phyloP scores from a whole-genome alignment of 2,113 vertebrate species.

The Chaenocephalus aceratus region DNA sequence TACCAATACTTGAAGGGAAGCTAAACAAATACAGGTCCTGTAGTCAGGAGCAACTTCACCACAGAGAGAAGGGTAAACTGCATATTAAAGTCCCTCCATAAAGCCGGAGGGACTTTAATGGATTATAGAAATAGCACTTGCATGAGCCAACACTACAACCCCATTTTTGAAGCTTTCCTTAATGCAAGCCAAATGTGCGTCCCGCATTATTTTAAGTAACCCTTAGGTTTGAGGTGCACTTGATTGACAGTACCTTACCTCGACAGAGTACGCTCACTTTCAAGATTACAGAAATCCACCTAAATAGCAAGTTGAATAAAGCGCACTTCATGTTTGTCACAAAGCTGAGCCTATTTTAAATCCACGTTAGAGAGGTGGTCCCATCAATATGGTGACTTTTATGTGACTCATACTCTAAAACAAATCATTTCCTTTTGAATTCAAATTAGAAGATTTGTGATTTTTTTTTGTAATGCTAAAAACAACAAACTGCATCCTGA shows the following conservation, averaged over 20 bases:
- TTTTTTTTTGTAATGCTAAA: neutral
- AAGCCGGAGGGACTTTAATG: neutral
- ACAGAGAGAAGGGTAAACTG: constrained; percentile 28
- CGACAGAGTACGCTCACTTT: constrained; percentile 31
- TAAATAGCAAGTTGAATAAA: constrained; percentile 31
- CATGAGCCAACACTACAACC: constrained; percentile 1
- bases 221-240: constrained; percentile 21
- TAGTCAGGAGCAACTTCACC: constrained; percentile 10
- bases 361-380: neutral
- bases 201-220: neutral
- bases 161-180: constrained; percentile 2
- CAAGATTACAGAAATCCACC: constrained; percentile 10
- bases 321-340: constrained; percentile 3
- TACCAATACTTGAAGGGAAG: constrained; percentile 19
- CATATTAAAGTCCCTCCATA: neutral
- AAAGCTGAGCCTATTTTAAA: constrained; percentile 25
- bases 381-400: neutral
- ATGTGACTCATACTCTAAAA: neutral
- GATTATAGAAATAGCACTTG: constrained; percentile 14
- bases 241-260: constrained; percentile 40
- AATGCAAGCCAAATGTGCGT: constrained; percentile 6
- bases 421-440: constrained; percentile 15
- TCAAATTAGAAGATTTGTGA: constrained; percentile 21
- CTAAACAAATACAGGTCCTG: neutral
- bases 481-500: constrained; percentile 16